Evolutionary conservation across 1,140 invertebrate genomes (phyloP).

Genomic region (Thereuonema tuberculata): DNA sequence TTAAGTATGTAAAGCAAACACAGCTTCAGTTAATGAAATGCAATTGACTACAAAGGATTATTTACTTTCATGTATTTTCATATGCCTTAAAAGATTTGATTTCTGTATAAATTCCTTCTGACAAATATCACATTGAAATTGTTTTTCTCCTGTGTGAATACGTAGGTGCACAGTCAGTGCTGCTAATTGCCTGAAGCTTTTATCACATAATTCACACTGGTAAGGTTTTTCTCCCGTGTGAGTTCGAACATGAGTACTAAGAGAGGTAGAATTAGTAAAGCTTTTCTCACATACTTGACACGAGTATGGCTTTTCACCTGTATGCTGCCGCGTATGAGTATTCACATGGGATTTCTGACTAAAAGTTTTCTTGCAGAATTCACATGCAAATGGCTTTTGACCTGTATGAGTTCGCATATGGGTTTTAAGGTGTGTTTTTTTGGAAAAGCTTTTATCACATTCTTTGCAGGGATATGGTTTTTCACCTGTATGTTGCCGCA

Average conservation of each 20-base stretch:
- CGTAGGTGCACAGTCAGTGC: neutral
- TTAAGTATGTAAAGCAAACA: too few relatives aligned
- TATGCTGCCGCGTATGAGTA: constrained; percentile 25
- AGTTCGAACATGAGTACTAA: constrained; percentile 30
- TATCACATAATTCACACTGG: constrained; percentile 18
- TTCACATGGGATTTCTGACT: constrained; percentile 17
- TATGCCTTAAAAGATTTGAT: constrained; percentile 11
- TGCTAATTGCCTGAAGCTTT: constrained; percentile 5
- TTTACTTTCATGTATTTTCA: constrained; percentile 26
- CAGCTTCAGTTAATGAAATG: too few relatives aligned
- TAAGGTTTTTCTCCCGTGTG: constrained; percentile 22
- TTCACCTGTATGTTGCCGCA: constrained; percentile 2
- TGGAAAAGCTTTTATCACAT: neutral
- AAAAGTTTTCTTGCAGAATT: constrained; percentile 39
- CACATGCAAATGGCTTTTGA: constrained; percentile 9
- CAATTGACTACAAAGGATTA: constrained; percentile 5
- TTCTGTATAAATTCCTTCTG: neutral
- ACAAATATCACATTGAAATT: neutral
- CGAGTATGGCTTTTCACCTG: constrained; percentile 15
- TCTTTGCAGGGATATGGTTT: neutral
- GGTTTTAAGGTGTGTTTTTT: neutral
- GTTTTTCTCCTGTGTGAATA: neutral
- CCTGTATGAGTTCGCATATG: constrained; percentile 3
- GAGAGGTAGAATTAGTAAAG: constrained; percentile 18
- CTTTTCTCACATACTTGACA: constrained; percentile 15